These are phyloP conservation scores for Kryptolebias ocellatus DNA, from an alignment of 2,797 vertebrate species.

Conservation along the genomic window DNA sequence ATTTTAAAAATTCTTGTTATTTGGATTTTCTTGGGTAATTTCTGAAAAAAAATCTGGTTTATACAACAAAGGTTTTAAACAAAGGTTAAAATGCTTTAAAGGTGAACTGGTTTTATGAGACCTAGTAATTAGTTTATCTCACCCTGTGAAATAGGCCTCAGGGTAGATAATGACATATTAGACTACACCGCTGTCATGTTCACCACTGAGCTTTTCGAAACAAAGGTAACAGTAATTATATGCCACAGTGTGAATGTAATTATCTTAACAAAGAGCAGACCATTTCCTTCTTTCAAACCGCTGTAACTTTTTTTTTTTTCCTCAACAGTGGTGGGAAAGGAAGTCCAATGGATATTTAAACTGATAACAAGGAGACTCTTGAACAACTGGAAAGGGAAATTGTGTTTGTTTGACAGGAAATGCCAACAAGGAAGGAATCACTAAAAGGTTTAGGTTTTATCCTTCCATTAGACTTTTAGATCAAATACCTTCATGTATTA, in stretches of 20 bases:
- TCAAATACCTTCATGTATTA: too few species aligned
- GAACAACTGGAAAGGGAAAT: background rate
- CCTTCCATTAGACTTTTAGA: background rate
- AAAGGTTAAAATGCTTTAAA: background rate
- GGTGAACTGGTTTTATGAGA: background rate
- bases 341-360: background rate
- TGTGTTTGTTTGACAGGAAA: background rate
- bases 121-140: background rate
- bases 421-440: background rate
- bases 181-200: background rate
- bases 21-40: background rate
- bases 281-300: background rate
- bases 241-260: conserved; percentile 1
- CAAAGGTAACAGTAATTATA: conserved; percentile 13
- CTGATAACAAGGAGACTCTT: background rate
- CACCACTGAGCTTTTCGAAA: background rate
- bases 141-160: background rate
- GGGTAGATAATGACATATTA: conserved; percentile 1
- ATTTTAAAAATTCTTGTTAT: too few species aligned
- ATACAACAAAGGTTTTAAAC: background rate
- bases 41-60: background rate
- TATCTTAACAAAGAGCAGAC: background rate
- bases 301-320: background rate
- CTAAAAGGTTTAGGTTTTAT: background rate
- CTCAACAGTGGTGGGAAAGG: background rate